A percentile compares a stretch with the other conserved stretches of the same genome.
These are phyloP conservation scores for Gorsachius magnificus DNA, from an alignment of 2,797 vertebrate species.

Conservation along the genomic window DNA sequence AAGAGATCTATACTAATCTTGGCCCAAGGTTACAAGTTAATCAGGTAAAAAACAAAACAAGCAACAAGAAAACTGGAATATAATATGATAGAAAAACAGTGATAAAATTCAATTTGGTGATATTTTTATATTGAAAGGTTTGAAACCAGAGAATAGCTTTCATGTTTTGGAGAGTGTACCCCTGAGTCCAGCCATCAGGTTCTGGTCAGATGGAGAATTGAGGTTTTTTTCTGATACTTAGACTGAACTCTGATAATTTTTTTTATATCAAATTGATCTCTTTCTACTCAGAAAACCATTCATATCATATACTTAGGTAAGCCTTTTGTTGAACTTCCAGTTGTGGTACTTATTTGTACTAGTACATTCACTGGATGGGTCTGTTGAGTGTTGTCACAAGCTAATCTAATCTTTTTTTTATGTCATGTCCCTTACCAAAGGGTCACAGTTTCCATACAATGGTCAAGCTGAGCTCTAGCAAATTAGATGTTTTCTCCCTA, in stretches of 20 bases:
- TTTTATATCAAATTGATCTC: not conserved
- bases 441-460: not conserved
- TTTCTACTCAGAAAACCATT: not conserved
- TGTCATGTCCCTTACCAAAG: not conserved
- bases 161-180: not conserved
- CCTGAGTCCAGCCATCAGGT: not conserved
- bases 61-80: not conserved
- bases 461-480: not conserved
- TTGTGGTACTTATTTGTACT: not conserved
- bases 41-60: slow-evolving; percentile 81
- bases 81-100: not conserved
- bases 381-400: not conserved
- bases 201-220: not conserved
- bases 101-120: not conserved
- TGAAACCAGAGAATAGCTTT: not conserved
- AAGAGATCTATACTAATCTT: slow-evolving; percentile 99
- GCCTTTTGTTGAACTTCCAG: not conserved
- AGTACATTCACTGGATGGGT: not conserved
- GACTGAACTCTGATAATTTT: not conserved
- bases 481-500: not conserved
- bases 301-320: not conserved
- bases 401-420: not conserved
- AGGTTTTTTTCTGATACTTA: not conserved
- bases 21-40: slow-evolving; percentile 98
- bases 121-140: not conserved